phyloP scores from a whole-genome alignment of 1,140 invertebrate genomes.

The Drepana arcuata region DNA sequence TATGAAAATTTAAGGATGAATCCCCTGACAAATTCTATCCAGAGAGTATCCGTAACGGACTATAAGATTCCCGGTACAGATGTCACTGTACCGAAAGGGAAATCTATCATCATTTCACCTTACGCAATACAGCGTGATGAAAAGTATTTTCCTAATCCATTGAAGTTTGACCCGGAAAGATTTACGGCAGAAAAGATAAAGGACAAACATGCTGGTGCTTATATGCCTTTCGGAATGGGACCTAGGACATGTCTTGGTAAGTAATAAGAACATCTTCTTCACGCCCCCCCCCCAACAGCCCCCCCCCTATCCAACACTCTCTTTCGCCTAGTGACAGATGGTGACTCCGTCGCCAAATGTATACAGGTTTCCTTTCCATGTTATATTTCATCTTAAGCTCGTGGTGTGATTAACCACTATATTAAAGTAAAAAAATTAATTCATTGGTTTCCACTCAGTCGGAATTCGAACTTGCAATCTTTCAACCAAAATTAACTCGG shows the following conservation, averaged over 20 bases:
- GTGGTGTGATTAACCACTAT: not conserved
- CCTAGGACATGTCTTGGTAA: conserved; percentile 73
- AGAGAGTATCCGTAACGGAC: conserved; percentile 3
- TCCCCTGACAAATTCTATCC: conserved; percentile 15
- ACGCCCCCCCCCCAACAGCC: no score
- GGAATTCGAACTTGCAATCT: no score
- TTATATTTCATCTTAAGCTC: not conserved
- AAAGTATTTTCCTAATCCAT: conserved; percentile 45
- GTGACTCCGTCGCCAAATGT: no score
- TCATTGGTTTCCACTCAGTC: not conserved
- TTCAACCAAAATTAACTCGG: no score
- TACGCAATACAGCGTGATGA: conserved; percentile 25
- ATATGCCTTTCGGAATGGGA: conserved; percentile 73
- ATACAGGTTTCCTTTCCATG: no score
- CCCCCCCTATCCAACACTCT: no score
- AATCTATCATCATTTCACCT: conserved; percentile 13
- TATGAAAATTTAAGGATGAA: conserved; percentile 18
- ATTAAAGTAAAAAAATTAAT: not conserved
- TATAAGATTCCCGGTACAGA: conserved; percentile 69
- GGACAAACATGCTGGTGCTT: conserved; percentile 51
- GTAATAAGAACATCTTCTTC: conserved; percentile 2
- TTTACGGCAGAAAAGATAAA: conserved; percentile 52
- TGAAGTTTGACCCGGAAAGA: conserved; percentile 74
- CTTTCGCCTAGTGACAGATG: no score
- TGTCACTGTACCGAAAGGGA: conserved; percentile 61